Evolutionary conservation across 2,113 vertebrate species (phyloP).

Genomic region (Cololabis saira): DNA sequence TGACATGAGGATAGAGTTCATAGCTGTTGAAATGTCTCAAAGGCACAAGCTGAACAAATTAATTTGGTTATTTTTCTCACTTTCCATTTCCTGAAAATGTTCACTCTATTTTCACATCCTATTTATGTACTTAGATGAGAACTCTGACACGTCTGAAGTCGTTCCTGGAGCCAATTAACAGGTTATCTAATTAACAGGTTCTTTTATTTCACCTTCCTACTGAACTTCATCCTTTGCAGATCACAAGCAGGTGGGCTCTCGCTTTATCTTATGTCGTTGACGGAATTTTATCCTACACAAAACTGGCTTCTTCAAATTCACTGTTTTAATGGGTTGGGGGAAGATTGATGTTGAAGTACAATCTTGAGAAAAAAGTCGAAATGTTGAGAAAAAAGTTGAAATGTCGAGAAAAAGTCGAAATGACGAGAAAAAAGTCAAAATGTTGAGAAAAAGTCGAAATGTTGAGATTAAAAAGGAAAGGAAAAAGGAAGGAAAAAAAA

Average conservation of each 20-base stretch:
- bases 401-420: too few species aligned
- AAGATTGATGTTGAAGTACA: too few species aligned
- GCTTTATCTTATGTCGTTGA: neutral
- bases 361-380: too few species aligned
- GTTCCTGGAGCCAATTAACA: slow-evolving; percentile 42
- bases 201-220: neutral
- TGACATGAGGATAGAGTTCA: neutral
- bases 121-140: slow-evolving; percentile 20
- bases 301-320: neutral
- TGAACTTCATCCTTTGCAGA: neutral
- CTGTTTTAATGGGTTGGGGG: too few species aligned
- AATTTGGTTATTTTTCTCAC: neutral
- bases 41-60: neutral
- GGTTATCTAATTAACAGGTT: slow-evolving; percentile 31
- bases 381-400: too few species aligned
- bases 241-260: neutral
- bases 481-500: too few species aligned
- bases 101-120: slow-evolving; percentile 8
- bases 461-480: too few species aligned
- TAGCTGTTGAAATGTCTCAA: neutral
- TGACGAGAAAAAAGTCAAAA: too few species aligned
- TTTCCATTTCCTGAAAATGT: neutral
- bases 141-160: slow-evolving; percentile 28
- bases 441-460: too few species aligned
- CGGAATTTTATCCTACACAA: neutral